Percentiles rank a stretch among this genome's conserved stretches.
These are phyloP conservation scores for Saccostrea echinata DNA, from an alignment of 1,140 invertebrate genomes.

Conservation along the genomic window DNA sequence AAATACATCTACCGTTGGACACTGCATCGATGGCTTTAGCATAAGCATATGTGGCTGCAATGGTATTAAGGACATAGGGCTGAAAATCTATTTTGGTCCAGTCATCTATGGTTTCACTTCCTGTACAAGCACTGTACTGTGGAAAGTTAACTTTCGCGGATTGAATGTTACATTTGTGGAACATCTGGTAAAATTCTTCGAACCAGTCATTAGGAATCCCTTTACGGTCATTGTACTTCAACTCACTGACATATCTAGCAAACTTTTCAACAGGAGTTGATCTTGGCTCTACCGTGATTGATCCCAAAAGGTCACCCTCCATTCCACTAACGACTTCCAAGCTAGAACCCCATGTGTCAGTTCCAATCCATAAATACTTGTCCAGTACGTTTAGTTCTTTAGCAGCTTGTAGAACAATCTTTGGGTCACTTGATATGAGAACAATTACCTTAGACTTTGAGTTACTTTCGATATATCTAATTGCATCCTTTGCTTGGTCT, in stretches of 20 bases:
- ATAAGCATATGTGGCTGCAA: conserved; percentile 75
- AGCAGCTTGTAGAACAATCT: conserved; percentile 62
- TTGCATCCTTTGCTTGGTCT: conserved; percentile 53
- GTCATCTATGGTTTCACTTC: conserved; percentile 23
- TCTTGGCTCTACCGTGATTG: conserved; percentile 87
- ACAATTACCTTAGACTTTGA: conserved; percentile 67
- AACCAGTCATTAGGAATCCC: conserved; percentile 80
- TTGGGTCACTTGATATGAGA: conserved; percentile 65
- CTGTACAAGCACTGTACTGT: conserved; percentile 47
- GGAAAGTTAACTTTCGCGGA: conserved; percentile 69
- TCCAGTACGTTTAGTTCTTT: conserved; percentile 58
- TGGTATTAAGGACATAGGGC: conserved; percentile 74
- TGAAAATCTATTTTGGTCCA: conserved; percentile 49
- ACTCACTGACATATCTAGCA: conserved; percentile 67
- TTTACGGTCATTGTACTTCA: conserved; percentile 71
- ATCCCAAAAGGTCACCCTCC: conserved; percentile 86
- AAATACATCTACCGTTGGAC: not conserved
- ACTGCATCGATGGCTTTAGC: conserved; percentile 70
- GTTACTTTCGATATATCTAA: conserved; percentile 53
- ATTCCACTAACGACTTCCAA: conserved; percentile 84
- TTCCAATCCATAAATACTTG: conserved; percentile 68
- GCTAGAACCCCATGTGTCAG: conserved; percentile 82
- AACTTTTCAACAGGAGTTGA: conserved; percentile 80
- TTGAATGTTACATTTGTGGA: conserved; percentile 74
- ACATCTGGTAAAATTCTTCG: conserved; percentile 80